Evolutionary conservation across 2,888 invertebrate genomes (phyloP).

Genomic region (Dugesia japonica): DNA sequence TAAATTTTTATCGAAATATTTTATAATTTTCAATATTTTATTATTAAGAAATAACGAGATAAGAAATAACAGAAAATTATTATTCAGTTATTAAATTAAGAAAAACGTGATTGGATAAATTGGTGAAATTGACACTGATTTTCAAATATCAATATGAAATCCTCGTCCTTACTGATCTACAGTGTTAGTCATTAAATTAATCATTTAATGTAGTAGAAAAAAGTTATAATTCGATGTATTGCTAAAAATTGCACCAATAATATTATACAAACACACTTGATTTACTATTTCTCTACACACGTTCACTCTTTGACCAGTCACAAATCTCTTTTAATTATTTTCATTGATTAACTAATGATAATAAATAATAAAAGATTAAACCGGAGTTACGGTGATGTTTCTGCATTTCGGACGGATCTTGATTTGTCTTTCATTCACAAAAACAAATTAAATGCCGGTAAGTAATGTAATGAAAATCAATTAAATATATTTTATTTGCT

Average conservation of each 20-base stretch:
- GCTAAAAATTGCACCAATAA: too few species aligned
- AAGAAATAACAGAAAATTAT: too few species aligned
- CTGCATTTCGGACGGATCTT: neutral
- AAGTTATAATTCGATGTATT: too few species aligned
- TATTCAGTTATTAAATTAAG: too few species aligned
- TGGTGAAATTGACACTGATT: too few species aligned
- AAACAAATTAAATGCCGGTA: neutral
- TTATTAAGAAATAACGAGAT: too few species aligned
- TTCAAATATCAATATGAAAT: neutral
- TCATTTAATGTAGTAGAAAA: neutral
- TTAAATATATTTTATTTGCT: too few species aligned
- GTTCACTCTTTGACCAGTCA: neutral
- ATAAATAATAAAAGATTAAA: constrained; percentile 6
- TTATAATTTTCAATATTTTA: too few species aligned
- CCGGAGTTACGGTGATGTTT: neutral
- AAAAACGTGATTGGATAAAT: too few species aligned
- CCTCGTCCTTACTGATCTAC: neutral
- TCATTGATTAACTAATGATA: neutral
- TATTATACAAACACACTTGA: neutral
- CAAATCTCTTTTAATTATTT: neutral
- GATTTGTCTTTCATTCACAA: neutral
- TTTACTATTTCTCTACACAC: neutral
- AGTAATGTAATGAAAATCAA: too few species aligned
- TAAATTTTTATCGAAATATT: too few species aligned
- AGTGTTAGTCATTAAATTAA: neutral